A percentile compares a stretch with the other conserved stretches of the same genome.
Conservation (phyloP, 1,140 invertebrate species). For the Spodoptera frugiperda region DNA sequence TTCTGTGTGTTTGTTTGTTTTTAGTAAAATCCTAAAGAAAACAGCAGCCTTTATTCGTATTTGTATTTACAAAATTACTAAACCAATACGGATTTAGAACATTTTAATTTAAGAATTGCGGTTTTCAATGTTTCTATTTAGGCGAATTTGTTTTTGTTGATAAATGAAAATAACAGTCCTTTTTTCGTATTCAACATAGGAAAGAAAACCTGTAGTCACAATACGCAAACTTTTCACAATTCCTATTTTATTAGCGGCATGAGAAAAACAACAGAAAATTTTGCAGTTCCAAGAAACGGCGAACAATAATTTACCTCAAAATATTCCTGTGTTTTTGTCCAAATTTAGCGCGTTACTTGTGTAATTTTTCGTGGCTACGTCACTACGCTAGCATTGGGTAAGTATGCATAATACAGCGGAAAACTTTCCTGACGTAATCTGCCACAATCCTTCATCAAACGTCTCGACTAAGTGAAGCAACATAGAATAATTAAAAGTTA, state of each 20-base stretch:
- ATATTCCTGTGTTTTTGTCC: constrained; percentile 12
- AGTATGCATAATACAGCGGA: constrained; percentile 12
- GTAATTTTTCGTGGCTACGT: background rate
- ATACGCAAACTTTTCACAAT: constrained; percentile 2
- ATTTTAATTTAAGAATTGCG: background rate
- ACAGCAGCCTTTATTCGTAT: no score
- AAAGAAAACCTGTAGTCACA: constrained; percentile 2
- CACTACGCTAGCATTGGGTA: background rate
- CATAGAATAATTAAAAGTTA: constrained; percentile 65
- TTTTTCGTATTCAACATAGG: background rate
- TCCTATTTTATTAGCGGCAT: constrained; percentile 4
- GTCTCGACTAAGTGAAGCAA: constrained; percentile 61
- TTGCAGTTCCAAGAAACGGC: background rate
- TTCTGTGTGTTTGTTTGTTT: no score
- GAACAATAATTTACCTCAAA: background rate
- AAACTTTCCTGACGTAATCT: constrained; percentile 52
- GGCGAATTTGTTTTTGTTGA: background rate
- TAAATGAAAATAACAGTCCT: background rate
- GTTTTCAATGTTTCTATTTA: background rate
- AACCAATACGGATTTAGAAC: background rate
- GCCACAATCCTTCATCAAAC: constrained; percentile 60
- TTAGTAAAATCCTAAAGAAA: no score
- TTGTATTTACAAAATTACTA: no score
- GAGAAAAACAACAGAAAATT: background rate
- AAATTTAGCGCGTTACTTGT: constrained; percentile 10